Base-by-base conservation (phyloP, 1,140 invertebrate genomes). In the Solenopsis fugax region DNA sequence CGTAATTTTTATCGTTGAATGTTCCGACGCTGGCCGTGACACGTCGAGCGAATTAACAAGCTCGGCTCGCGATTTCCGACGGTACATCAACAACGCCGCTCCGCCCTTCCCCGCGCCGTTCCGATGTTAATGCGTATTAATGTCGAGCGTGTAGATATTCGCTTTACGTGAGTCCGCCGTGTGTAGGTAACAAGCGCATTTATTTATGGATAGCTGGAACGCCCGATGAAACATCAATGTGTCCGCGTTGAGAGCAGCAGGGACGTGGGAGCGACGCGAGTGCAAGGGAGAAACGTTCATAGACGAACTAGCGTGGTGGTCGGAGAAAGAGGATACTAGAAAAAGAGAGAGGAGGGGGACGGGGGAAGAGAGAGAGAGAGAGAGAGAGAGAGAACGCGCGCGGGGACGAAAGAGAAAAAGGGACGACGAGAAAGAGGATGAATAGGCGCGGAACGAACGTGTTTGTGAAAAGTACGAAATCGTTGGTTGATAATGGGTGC, bases 401-500 rank as follows among this genome's bases (percentile, higher is more conserved):
- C 29, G 29, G 29, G 29, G 29, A 29, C 29, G 48, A 48, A 9
- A 12, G 60, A 50, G 7, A 18, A 5, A 1, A 29, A 41, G 41
- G 4, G 41, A 7, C 4, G 41, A 41, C 41, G 12, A 45, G 60
- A 37, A 77, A 67, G 65, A 41, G 80, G 80, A 73, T 87, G 86
- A 81, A 85, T 75, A 75, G 80, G 85, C 41, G 85, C 41, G 88
- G 21, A 86, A 81, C 75, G 85, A 90, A 87, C 64, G 91, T 90
- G 86, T 87, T 86, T 58, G 89, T 92, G 91, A 92, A 92, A 92
- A 92, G 91, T 92, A 92, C 87, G 91, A 91, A 92, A 92, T 92
- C 90, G 91, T 90, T 78, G 91, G 87, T 92, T 91, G 90, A 92
- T 92, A 92, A 92, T 92, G 88, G 91, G 80, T 34, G 91, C 91